Conservation (phyloP, 2,113 vertebrate species). For the Pelvicachromis taeniatus region DNA sequence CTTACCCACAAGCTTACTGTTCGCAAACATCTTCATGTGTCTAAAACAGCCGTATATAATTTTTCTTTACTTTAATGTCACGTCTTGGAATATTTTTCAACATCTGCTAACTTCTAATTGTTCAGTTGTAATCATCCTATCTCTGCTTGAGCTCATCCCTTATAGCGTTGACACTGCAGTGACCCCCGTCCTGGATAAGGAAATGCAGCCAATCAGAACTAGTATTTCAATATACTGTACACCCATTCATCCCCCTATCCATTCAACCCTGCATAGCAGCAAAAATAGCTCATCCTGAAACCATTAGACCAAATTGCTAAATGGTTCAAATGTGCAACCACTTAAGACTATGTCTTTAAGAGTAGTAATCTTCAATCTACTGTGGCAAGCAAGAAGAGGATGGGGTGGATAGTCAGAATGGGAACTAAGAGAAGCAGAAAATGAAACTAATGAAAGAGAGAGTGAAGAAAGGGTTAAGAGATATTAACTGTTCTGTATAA, state of each 20-base stretch:
- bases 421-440: constrained; percentile 10
- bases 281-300: constrained; percentile 71
- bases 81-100: not conserved
- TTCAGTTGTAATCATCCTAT: constrained; percentile 21
- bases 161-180: constrained; percentile 24
- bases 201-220: constrained; percentile 45
- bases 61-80: not conserved
- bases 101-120: constrained; percentile 23
- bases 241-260: constrained; percentile 30
- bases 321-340: constrained; percentile 74
- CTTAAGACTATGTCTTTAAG: constrained; percentile 70
- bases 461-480: not conserved
- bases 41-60: not conserved
- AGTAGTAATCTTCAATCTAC: constrained; percentile 69
- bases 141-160: constrained; percentile 31
- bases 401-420: constrained; percentile 23
- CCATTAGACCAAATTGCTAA: constrained; percentile 74
- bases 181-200: constrained; percentile 26
- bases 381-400: constrained; percentile 55
- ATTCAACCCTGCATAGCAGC: constrained; percentile 27
- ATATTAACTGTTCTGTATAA: constrained; percentile 5
- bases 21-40: not conserved
- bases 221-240: constrained; percentile 16
- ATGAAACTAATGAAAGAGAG: not conserved
- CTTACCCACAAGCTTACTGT: not conserved